Conservation (phyloP, 2,888 invertebrate genomes). For the Parnassius mnemosyne region DNA sequence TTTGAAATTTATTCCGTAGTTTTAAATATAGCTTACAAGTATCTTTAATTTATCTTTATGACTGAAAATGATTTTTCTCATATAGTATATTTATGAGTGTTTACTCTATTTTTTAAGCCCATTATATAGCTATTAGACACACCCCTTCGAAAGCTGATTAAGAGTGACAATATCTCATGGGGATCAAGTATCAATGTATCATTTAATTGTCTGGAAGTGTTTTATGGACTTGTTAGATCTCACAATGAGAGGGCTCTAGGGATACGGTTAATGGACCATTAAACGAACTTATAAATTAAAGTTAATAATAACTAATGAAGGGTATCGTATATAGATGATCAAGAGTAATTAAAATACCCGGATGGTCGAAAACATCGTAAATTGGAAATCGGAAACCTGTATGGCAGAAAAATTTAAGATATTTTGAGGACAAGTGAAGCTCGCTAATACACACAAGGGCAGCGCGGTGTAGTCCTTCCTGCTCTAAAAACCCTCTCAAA, state of each 20-base stretch:
- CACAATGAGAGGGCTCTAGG: slow-evolving; percentile 65
- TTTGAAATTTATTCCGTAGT: slow-evolving; percentile 33
- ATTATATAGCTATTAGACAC: slow-evolving; percentile 23
- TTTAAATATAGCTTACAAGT: no score
- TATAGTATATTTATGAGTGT: neutral
- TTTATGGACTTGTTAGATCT: slow-evolving; percentile 60
- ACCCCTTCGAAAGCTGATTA: slow-evolving; percentile 38
- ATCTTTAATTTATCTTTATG: no score
- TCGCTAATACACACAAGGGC: no score
- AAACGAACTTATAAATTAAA: slow-evolving; percentile 74
- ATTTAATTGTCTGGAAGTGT: slow-evolving; percentile 68
- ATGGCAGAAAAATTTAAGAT: no score
- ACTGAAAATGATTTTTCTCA: no score
- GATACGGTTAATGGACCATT: slow-evolving; percentile 70
- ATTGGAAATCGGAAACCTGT: no score
- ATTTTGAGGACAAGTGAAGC: no score
- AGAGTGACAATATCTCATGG: slow-evolving; percentile 40
- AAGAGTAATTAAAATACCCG: slow-evolving; percentile 43
- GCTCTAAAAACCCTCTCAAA: no score
- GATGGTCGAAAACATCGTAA: slow-evolving; percentile 64
- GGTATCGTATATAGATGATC: slow-evolving; percentile 37
- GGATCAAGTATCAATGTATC: slow-evolving; percentile 55
- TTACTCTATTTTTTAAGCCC: slow-evolving; percentile 8
- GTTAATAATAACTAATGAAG: slow-evolving; percentile 76
- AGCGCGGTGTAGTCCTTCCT: no score